Evolutionary conservation across 1,140 invertebrate genomes (phyloP).

Genomic region (Caerostris darwini): DNA sequence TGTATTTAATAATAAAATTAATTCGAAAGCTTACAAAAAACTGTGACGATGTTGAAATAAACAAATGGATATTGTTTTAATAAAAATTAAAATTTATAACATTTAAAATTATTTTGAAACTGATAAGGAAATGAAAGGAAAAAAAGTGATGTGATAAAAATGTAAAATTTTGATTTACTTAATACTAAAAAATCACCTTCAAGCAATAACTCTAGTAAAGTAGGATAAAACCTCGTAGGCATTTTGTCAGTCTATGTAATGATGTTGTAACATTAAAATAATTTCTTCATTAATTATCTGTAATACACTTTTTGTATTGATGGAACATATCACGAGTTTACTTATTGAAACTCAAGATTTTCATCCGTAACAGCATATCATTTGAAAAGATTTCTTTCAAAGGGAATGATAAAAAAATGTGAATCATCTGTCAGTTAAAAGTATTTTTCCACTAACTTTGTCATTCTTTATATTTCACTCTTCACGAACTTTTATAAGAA

Average conservation of each 20-base stretch:
- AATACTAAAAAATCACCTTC: neutral
- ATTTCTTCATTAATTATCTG: neutral
- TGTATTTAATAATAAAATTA: too few relatives aligned
- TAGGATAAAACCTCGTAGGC: neutral
- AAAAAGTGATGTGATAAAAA: neutral
- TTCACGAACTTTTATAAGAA: neutral
- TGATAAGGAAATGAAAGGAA: neutral
- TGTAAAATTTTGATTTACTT: neutral
- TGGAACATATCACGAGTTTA: constrained; percentile 42
- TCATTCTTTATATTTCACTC: constrained; percentile 13
- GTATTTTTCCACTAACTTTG: constrained; percentile 1
- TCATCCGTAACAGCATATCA: constrained; percentile 30
- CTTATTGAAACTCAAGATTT: neutral
- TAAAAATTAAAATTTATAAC: too few relatives aligned
- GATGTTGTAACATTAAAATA: neutral
- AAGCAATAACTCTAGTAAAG: neutral
- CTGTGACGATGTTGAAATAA: too few relatives aligned
- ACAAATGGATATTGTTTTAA: too few relatives aligned
- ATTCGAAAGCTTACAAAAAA: too few relatives aligned
- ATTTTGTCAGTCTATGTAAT: neutral
- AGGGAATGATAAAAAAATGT: neutral
- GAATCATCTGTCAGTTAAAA: constrained; percentile 7
- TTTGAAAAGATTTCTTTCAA: constrained; percentile 20
- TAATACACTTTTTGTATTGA: neutral
- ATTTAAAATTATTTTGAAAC: neutral